Base-by-base conservation (phyloP, 1,140 invertebrate genomes). In the Drosophila tani region DNA sequence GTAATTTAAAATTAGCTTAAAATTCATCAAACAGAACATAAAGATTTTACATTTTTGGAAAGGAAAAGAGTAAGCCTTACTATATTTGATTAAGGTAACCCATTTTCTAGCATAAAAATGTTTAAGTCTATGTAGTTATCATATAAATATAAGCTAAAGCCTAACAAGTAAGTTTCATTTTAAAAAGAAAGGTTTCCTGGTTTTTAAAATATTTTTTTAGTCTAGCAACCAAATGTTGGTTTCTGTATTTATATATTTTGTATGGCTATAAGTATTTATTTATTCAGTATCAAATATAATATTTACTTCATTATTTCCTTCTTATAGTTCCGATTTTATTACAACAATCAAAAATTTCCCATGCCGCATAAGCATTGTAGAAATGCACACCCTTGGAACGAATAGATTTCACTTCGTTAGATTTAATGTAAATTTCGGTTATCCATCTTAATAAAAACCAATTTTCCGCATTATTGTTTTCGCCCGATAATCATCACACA, bases 391-490 rank as follows among this genome's bases (percentile, higher is more conserved):
- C 15, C 27, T 53, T 40, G 46, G 47, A 53, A 40, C 65, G 45
- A 57, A 49, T 35, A 41, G 68, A 49, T 32, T 69, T 69, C 21
- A 15, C 29, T 41, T 17, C 19, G 50, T 50, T 58, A 70, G 27
- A 70, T 50, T 41, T 32, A 73, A 70, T 70, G 69, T 59, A 73
- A 49, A 73, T 50, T 73, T 69, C 24, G 67, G 69, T 73, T 73
- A 73, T 73, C 69, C 67, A 73, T 73, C 69, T 73, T 73, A 73
- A 73, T 73, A 73, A 73, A 55, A 73, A 73, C 46, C 67, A 73
- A 73, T 73, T 73, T 73, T 73, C 69, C 69, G 68, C 69, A 59
- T 71, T 71, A 73, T 58, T 73, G 51, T 71, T 43, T 73, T 50
- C 38, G 67, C 45, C 55, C 38, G 69, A 73, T 73, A 71, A 73